phyloP scores from a whole-genome alignment of 1,140 invertebrate genomes.

The Hyles euphorbiae region DNA sequence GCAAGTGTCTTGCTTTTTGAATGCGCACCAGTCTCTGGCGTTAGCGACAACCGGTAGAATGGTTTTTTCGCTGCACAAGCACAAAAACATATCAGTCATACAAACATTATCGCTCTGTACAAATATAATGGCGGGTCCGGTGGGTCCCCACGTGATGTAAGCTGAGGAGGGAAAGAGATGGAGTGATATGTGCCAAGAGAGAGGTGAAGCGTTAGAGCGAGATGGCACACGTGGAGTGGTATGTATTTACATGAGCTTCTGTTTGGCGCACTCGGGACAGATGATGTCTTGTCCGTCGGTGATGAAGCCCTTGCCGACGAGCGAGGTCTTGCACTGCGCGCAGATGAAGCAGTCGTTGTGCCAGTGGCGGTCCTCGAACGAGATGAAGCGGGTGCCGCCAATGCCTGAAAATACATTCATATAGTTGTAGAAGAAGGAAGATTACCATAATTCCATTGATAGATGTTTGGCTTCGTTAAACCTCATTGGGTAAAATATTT shows the following conservation, averaged over 20 bases:
- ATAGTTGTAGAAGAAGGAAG: background rate
- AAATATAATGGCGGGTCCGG: background rate
- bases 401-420: constrained; percentile 81
- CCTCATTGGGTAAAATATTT: no score
- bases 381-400: constrained; percentile 99
- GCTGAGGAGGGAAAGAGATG: constrained; percentile 3
- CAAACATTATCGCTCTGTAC: background rate
- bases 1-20: constrained; percentile 39
- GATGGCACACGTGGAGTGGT: constrained; percentile 8
- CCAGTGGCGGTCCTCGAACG: constrained; percentile 99
- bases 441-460: no score
- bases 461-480: no score
- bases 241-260: constrained; percentile 89
- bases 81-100: constrained; percentile 45
- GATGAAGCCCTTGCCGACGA: constrained; percentile 99
- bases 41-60: constrained; percentile 62
- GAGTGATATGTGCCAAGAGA: constrained; percentile 8
- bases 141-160: constrained; percentile 3
- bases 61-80: constrained; percentile 62
- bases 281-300: constrained; percentile 96
- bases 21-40: constrained; percentile 63
- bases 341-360: constrained; percentile 99
- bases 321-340: constrained; percentile 93
- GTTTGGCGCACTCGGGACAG: constrained; percentile 99
- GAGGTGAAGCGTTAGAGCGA: constrained; percentile 24